These are phyloP conservation scores for Anarhynchus alexandrinus DNA, from an alignment of 2,113 vertebrate species.

Conservation along the genomic window DNA sequence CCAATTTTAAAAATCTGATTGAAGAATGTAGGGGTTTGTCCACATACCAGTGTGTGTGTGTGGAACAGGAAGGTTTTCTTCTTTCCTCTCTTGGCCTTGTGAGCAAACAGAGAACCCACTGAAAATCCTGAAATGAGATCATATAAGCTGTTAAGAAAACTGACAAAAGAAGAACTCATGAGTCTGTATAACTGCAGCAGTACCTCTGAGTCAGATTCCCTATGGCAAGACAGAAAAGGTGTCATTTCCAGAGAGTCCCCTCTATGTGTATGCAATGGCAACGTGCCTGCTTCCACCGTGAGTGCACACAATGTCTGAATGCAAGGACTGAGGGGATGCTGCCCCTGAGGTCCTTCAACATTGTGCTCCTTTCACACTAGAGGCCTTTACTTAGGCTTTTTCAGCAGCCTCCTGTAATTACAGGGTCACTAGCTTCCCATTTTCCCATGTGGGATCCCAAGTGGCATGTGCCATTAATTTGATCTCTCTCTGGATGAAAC, in stretches of 20 bases:
- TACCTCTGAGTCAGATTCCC: background rate
- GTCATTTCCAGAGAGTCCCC: background rate
- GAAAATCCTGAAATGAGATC: background rate
- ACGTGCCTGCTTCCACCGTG: background rate
- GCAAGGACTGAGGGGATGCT: background rate
- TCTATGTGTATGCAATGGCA: background rate
- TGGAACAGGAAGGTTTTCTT: background rate
- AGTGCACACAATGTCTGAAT: background rate
- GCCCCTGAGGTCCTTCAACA: background rate
- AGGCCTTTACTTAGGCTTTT: background rate
- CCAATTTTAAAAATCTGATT: conserved; percentile 44
- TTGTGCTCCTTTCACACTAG: background rate
- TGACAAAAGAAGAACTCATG: background rate
- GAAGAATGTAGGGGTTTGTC: background rate
- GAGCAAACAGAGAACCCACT: background rate
- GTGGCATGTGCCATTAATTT: background rate
- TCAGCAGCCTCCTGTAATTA: background rate
- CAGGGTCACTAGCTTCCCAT: background rate
- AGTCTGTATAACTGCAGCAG: background rate
- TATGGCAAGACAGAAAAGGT: background rate
- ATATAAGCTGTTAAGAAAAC: background rate
- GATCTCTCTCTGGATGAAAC: background rate
- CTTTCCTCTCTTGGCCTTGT: background rate
- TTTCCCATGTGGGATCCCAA: background rate
- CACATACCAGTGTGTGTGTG: background rate